Base-by-base conservation (phyloP, 2,797 vertebrate species). In the Peromyscus aztecus region DNA sequence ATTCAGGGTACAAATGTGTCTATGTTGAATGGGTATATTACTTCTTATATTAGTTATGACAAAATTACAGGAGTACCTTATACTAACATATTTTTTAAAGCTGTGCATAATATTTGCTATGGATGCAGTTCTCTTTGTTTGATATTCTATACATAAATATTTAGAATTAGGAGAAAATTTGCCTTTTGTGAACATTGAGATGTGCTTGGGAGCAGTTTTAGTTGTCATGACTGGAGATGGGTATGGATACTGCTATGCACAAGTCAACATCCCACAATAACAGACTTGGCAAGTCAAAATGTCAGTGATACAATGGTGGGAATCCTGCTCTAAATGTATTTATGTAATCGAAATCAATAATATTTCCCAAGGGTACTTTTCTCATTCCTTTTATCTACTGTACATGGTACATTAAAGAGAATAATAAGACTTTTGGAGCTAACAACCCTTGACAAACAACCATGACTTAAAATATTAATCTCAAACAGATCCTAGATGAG, bases 381-480 rank as follows among this genome's bases (percentile, higher is more conserved):
- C 43, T 19, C n/a, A 59, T 14, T 85, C 61, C 1, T 83, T 31
- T 80, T 27, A 65, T 24, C 4, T 76, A n/a, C 1, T 37, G 3
- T 46, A 40, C 0, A 49, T 63, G n/a, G 12, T 40, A 57, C 84
- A 4, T 82, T 94, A 89, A 78, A 94, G 46, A 84, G 21, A 69
- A 65, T 16, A 77, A 31, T 59, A 81, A 52, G 31, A 23, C 10
- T 85, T 63, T 76, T 61, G 11, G 14, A 61, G 1, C 5, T 69
- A 90, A 43, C 5, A 43, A 73, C 6, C 0, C 0, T 73, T 91
- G 27, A 61, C 40, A 49, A 21, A 69, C 1, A 96, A 23, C 4
- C 4, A 37, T 91, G 59, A n/a, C 17, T 92, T 69, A 91, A 63
- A 92, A 89, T 92, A 69, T 4, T 37, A 10, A 93, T 71, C 69